Conservation (phyloP, 2,888 invertebrate genomes). For the Rotaria sp. region DNA sequence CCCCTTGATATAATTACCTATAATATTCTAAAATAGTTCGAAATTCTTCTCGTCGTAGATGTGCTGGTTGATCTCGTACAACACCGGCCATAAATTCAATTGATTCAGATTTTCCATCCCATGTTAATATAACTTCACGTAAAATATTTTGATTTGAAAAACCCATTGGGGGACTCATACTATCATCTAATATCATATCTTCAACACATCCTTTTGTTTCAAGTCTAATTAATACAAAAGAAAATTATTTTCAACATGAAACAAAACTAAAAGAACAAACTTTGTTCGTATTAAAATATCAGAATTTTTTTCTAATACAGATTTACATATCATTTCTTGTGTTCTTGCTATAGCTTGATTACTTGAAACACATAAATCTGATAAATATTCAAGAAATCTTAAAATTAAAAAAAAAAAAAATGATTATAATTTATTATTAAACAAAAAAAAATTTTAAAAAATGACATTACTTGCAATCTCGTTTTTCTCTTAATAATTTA, state of each 20-base stretch:
- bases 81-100: constrained; percentile 17
- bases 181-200: constrained; percentile 10
- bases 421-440: not conserved
- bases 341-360: constrained; percentile 85
- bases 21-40: constrained; percentile 40
- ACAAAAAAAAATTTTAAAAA: not conserved
- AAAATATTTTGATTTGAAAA: not conserved
- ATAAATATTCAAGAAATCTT: constrained; percentile 89
- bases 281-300: constrained; percentile 91
- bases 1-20: not conserved
- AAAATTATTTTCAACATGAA: no score
- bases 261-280: constrained; percentile 52
- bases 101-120: constrained; percentile 16
- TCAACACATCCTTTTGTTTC: constrained; percentile 9
- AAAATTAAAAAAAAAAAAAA: constrained; percentile 54
- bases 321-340: constrained; percentile 95
- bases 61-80: not conserved
- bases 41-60: constrained; percentile 16
- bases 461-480: constrained; percentile 66
- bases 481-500: constrained; percentile 86
- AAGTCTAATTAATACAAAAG: not conserved
- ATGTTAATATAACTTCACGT: constrained; percentile 2
- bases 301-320: constrained; percentile 74
- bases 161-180: not conserved
- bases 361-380: constrained; percentile 94